phyloP scores from a whole-genome alignment of 1,140 invertebrate genomes.

The Eufriesea mexicana region DNA sequence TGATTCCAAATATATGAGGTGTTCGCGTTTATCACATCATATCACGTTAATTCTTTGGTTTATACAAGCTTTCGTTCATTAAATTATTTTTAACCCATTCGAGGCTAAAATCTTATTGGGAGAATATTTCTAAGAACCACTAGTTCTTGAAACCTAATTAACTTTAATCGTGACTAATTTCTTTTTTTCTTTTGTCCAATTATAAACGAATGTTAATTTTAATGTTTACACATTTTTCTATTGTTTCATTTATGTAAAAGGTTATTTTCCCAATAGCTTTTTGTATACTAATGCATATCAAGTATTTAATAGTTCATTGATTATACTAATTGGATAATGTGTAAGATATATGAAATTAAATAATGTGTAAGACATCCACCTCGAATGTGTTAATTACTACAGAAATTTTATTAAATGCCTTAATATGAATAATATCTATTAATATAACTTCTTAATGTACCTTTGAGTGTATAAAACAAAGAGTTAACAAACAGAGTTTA shows the following conservation, averaged over 20 bases:
- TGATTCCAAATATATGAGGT: not conserved
- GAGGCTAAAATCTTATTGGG: not conserved
- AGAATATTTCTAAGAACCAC: not conserved
- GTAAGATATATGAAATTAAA: not conserved
- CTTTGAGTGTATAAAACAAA: conserved; percentile 6
- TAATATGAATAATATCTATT: not conserved
- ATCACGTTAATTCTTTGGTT: conserved; percentile 15
- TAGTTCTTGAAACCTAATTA: not conserved
- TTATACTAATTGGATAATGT: too few species aligned
- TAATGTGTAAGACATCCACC: not conserved
- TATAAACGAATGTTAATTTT: not conserved
- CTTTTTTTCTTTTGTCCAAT: not conserved
- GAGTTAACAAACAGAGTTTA: conserved; percentile 2
- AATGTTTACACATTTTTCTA: not conserved
- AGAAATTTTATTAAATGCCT: not conserved
- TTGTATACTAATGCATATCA: not conserved
- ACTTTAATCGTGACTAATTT: not conserved
- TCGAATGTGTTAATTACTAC: not conserved
- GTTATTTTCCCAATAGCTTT: not conserved
- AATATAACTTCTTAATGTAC: not conserved
- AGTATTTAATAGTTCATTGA: not conserved
- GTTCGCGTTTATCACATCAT: not conserved
- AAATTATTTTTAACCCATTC: not conserved
- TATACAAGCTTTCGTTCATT: not conserved
- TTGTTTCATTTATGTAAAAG: not conserved